Conservation (phyloP, 2,888 invertebrate species). For the Sminthurinus aureus region DNA sequence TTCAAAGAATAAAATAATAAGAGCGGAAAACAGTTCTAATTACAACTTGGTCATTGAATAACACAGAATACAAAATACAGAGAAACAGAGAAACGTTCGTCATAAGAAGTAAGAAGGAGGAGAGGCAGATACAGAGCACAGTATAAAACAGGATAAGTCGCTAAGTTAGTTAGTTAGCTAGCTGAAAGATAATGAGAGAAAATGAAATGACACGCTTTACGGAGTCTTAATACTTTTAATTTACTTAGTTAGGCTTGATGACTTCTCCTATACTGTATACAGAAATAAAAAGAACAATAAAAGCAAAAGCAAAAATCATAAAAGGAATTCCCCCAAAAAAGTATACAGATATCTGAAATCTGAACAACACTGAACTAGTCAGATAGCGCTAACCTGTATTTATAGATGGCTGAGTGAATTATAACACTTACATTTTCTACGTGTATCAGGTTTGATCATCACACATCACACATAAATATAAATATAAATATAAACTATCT, state of each 20-base stretch:
- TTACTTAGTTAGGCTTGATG: background rate
- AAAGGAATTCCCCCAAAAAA: no score
- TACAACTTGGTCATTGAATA: conserved; percentile 20
- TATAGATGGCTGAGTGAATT: no score
- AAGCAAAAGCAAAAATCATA: no score
- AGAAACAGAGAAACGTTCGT: background rate
- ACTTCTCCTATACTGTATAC: background rate
- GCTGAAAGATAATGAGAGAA: conserved; percentile 14
- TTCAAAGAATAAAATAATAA: conserved; percentile 19
- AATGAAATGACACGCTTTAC: conserved; percentile 20
- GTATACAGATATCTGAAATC: background rate
- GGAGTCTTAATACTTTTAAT: conserved; percentile 4
- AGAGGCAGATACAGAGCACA: background rate
- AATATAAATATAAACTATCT: no score
- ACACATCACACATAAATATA: no score
- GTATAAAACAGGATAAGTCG: no score
- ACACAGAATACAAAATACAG: no score
- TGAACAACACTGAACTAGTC: background rate
- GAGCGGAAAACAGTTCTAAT: conserved; percentile 25
- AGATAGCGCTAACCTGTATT: no score
- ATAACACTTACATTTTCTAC: no score
- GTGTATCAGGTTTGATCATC: no score
- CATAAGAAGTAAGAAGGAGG: background rate
- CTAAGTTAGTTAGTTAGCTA: background rate
- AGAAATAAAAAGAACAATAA: no score